These are phyloP conservation scores for Cinclus cinclus DNA, from an alignment of 2,113 vertebrate genomes.

Conservation along the genomic window DNA sequence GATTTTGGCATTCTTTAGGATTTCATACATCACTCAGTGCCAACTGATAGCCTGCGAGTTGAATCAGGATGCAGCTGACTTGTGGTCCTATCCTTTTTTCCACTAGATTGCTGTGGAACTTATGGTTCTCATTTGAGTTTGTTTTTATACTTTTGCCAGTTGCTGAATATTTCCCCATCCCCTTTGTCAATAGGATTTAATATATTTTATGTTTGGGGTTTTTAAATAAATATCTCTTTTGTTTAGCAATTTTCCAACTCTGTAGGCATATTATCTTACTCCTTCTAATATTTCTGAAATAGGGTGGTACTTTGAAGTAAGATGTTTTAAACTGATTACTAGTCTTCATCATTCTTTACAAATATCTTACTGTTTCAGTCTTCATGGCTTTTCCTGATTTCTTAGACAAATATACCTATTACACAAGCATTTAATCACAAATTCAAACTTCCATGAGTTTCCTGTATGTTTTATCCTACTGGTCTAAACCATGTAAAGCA, in stretches of 20 bases:
- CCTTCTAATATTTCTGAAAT: neutral
- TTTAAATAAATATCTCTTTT: neutral
- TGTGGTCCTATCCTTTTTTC: neutral
- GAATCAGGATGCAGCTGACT: neutral
- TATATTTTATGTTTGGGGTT: neutral
- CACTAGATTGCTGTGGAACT: neutral
- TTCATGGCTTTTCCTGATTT: neutral
- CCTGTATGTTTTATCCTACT: neutral
- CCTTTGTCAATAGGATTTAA: slow-evolving; percentile 14
- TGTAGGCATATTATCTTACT: neutral
- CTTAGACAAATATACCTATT: neutral
- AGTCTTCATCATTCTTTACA: neutral
- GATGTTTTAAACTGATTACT: neutral
- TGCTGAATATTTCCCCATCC: slow-evolving; percentile 13
- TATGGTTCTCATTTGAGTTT: slow-evolving; percentile 52
- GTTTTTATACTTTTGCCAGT: slow-evolving; percentile 45
- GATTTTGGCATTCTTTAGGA: slow-evolving; percentile 27
- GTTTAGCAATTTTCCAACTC: slow-evolving; percentile 8
- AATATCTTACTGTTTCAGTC: neutral
- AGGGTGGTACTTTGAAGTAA: neutral
- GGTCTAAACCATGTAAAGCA: neutral
- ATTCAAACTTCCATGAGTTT: neutral
- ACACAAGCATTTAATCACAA: neutral
- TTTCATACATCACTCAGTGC: slow-evolving; percentile 13
- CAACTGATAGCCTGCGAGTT: slow-evolving; percentile 22